These are phyloP conservation scores for Crenichthys baileyi DNA, from an alignment of 2,797 vertebrate species.

Conservation along the genomic window DNA sequence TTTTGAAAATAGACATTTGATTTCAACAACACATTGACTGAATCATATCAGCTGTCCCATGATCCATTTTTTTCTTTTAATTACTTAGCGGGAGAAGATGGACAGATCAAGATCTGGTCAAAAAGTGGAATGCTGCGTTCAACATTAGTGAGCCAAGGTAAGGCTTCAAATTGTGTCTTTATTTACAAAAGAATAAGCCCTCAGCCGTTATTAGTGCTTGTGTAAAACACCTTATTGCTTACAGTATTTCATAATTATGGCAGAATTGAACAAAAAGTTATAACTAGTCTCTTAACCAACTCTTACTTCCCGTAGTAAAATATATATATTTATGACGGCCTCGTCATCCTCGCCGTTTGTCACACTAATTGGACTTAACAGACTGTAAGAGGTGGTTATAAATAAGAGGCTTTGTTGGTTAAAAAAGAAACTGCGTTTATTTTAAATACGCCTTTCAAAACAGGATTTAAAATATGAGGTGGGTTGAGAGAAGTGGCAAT, in stretches of 20 bases:
- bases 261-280: neutral
- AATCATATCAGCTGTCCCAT: neutral
- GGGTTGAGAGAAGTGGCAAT: neutral
- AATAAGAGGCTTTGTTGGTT: neutral
- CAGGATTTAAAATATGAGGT: neutral
- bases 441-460: neutral
- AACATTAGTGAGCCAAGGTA: constrained; percentile 94
- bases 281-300: neutral
- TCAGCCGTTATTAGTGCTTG: neutral
- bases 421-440: neutral
- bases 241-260: neutral
- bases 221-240: constrained; percentile 4
- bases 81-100: constrained; percentile 91
- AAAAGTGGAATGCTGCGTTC: constrained; percentile 98
- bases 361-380: neutral
- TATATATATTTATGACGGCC: constrained; percentile 1
- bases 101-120: constrained; percentile 99
- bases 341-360: neutral
- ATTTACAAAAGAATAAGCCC: neutral
- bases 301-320: neutral
- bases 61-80: constrained; percentile 22
- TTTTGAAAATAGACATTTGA: constrained; percentile 1
- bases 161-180: constrained; percentile 12
- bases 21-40: neutral
- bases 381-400: neutral